These are phyloP conservation scores for Bovichtus diacanthus DNA, from an alignment of 2,797 vertebrate species.

Conservation along the genomic window DNA sequence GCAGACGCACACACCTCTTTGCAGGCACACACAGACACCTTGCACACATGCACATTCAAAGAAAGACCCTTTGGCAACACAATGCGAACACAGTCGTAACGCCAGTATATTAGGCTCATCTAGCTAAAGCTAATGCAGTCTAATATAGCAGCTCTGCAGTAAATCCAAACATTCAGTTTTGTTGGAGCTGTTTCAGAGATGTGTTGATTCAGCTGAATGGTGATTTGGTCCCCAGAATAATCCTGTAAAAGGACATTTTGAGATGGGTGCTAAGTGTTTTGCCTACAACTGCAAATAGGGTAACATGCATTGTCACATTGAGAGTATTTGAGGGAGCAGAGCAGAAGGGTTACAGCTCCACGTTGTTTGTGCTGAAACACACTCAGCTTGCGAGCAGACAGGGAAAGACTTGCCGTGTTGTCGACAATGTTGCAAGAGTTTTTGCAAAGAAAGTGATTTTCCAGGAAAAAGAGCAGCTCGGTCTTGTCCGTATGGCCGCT, in stretches of 20 bases:
- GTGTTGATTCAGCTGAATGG: neutral
- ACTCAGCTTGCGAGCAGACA: conserved; percentile 14
- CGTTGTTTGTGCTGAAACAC: conserved; percentile 43
- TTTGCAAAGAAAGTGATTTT: conserved; percentile 32
- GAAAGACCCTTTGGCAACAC: too few relatives aligned
- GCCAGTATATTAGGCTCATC: too few relatives aligned
- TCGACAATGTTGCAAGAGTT: conserved; percentile 8
- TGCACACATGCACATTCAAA: too few relatives aligned
- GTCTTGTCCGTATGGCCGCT: neutral
- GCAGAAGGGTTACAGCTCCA: conserved; percentile 34
- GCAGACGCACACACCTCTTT: too few relatives aligned
- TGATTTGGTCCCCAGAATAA: too few relatives aligned
- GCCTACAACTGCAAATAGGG: conserved; percentile 6
- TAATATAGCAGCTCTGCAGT: neutral
- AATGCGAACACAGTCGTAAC: too few relatives aligned
- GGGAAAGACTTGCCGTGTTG: conserved; percentile 19
- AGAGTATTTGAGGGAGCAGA: conserved; percentile 44
- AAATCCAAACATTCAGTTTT: neutral
- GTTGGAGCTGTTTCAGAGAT: too few relatives aligned
- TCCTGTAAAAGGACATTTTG: conserved; percentile 1
- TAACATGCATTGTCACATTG: conserved; percentile 42
- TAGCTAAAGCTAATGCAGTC: neutral
- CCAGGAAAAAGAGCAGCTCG: conserved; percentile 15
- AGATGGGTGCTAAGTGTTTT: conserved; percentile 20
- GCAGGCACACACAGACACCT: too few relatives aligned